Percentiles rank a stretch among this genome's conserved stretches.
Evolutionary conservation across 2,888 invertebrate species (phyloP).

Genomic region (Drosophila colorata): DNA sequence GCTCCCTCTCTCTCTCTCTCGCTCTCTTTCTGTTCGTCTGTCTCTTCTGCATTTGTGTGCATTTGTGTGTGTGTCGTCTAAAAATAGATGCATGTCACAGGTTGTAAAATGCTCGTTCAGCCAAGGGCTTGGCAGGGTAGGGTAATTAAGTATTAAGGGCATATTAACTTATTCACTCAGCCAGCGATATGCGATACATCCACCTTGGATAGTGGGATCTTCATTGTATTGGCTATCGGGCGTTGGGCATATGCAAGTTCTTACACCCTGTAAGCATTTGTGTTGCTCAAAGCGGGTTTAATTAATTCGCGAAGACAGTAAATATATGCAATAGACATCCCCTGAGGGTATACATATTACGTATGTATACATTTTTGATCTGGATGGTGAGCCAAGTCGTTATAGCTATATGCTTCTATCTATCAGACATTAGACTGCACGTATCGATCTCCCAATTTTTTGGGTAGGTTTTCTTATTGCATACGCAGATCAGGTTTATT

Average conservation of each 20-base stretch:
- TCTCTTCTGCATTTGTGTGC: slow-evolving; percentile 10
- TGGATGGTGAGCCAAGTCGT: not conserved
- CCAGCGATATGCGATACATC: no score
- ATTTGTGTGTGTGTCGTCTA: slow-evolving; percentile 22
- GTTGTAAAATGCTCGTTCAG: slow-evolving; percentile 22
- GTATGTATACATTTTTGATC: not conserved
- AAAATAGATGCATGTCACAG: slow-evolving; percentile 42
- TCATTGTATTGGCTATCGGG: not conserved
- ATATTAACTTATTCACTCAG: not conserved
- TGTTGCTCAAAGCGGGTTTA: not conserved
- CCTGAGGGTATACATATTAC: not conserved
- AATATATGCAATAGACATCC: no score
- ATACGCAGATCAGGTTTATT: not conserved
- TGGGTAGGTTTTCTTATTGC: not conserved
- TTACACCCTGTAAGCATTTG: not conserved
- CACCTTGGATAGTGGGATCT: not conserved
- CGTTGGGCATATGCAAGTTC: no score
- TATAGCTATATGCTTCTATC: not conserved
- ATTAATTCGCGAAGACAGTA: no score
- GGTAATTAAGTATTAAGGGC: slow-evolving; percentile 12
- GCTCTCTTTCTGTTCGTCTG: slow-evolving; percentile 3
- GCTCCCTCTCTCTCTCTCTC: slow-evolving; percentile 6
- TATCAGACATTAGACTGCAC: no score
- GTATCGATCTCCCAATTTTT: no score
- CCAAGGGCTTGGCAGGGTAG: slow-evolving; percentile 13